phyloP scores from a whole-genome alignment of 2,888 invertebrate species.

The Fabriciana adippe region DNA sequence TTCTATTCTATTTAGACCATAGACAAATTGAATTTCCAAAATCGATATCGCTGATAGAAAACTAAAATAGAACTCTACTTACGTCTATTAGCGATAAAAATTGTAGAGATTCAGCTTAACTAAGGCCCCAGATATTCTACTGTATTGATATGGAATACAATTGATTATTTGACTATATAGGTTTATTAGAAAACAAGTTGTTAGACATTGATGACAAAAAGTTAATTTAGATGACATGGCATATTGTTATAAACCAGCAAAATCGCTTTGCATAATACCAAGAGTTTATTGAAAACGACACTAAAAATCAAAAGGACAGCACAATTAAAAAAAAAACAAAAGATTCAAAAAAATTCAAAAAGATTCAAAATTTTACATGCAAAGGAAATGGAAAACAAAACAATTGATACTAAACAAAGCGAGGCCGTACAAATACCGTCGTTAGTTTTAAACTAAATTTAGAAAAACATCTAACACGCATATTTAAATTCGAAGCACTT shows the following conservation, averaged over 20 bases:
- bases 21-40: too few relatives aligned
- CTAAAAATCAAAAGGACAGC: neutral
- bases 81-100: too few relatives aligned
- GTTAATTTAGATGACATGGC: conserved; percentile 1
- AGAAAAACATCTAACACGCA: conserved; percentile 1
- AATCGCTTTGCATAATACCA: conserved; percentile 9
- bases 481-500: neutral
- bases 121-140: too few relatives aligned
- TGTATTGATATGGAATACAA: too few relatives aligned
- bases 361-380: neutral
- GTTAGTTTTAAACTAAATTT: conserved; percentile 3
- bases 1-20: too few relatives aligned
- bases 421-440: neutral
- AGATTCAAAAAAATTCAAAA: neutral
- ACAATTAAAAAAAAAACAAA: neutral
- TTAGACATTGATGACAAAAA: too few relatives aligned
- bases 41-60: too few relatives aligned
- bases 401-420: conserved; percentile 2
- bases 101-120: too few relatives aligned
- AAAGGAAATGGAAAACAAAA: conserved; percentile 4
- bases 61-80: too few relatives aligned
- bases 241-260: neutral
- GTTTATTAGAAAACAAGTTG: too few relatives aligned
- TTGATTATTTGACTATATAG: too few relatives aligned
- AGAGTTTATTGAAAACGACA: neutral